These are phyloP conservation scores for Coremacera marginata DNA, from an alignment of 2,888 invertebrate genomes.

Conservation along the genomic window DNA sequence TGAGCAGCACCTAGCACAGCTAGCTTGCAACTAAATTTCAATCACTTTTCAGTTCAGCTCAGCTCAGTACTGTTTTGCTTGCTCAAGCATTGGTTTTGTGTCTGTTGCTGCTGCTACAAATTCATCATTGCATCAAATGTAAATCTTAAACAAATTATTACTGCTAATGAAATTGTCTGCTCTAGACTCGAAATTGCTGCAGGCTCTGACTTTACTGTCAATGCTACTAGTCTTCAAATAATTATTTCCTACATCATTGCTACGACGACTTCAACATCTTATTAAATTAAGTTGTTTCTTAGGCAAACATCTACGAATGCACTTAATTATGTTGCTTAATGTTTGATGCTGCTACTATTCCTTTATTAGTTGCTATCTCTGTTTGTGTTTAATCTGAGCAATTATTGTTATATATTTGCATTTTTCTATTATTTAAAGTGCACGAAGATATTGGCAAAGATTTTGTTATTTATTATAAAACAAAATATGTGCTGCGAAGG, in stretches of 20 bases:
- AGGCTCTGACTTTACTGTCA: neutral
- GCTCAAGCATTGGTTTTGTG: neutral
- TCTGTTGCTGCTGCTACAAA: neutral
- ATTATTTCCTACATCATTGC: neutral
- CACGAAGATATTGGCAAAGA: too few species aligned
- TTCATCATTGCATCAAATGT: too few species aligned
- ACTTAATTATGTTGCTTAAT: constrained; percentile 33
- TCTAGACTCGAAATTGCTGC: neutral
- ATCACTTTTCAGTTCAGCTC: neutral
- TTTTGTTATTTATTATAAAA: too few species aligned
- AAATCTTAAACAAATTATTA: too few species aligned
- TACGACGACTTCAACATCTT: neutral
- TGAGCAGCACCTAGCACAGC: neutral
- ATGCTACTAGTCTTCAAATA: neutral
- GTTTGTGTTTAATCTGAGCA: too few species aligned
- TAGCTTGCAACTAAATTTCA: neutral
- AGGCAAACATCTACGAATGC: neutral
- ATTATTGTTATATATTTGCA: too few species aligned
- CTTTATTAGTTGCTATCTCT: neutral
- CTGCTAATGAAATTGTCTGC: too few species aligned
- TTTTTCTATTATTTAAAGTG: too few species aligned
- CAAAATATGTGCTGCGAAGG: too few species aligned
- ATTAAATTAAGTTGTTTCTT: neutral
- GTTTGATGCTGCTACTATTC: neutral
- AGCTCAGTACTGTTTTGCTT: neutral